phyloP scores from a whole-genome alignment of 2,888 invertebrate species.

The Steinernema scapterisci region DNA sequence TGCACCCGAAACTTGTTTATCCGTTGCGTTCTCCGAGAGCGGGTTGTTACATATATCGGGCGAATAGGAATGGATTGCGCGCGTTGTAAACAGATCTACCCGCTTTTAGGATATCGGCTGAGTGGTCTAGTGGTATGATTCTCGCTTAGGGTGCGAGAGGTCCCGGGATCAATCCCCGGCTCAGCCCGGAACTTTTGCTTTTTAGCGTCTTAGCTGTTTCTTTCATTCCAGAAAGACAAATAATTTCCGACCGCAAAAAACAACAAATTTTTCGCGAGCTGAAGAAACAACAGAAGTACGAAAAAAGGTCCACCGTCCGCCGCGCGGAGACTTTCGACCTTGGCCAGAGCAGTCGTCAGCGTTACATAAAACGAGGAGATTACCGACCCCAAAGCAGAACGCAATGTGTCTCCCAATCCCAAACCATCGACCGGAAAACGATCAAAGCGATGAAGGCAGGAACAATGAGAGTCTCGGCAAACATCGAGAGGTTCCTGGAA shows the following conservation, averaged over 20 bases:
- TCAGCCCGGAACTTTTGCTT: constrained; percentile 45
- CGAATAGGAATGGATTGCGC: too few species aligned
- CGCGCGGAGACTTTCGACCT: constrained; percentile 11
- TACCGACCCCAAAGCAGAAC: background rate
- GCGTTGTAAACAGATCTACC: too few species aligned
- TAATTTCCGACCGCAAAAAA: constrained; percentile 31
- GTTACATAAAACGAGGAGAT: constrained; percentile 1
- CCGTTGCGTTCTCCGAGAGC: too few species aligned
- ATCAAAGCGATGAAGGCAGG: constrained; percentile 1
- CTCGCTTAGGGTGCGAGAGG: constrained; percentile 63
- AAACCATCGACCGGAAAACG: background rate
- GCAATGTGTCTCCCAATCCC: background rate
- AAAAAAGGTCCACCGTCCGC: background rate
- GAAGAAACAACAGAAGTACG: constrained; percentile 29
- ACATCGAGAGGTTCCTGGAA: background rate
- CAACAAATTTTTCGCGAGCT: constrained; percentile 26
- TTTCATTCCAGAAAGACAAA: constrained; percentile 33
- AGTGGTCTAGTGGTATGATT: constrained; percentile 61
- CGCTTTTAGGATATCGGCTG: too few species aligned
- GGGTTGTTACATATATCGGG: too few species aligned
- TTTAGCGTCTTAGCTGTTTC: background rate
- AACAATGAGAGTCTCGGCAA: background rate
- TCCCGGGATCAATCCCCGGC: constrained; percentile 61
- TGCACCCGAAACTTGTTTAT: too few species aligned
- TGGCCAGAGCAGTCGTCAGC: constrained; percentile 6